Conservation (phyloP, 1,140 invertebrate genomes). For the Cardiocondyla obscurior region DNA sequence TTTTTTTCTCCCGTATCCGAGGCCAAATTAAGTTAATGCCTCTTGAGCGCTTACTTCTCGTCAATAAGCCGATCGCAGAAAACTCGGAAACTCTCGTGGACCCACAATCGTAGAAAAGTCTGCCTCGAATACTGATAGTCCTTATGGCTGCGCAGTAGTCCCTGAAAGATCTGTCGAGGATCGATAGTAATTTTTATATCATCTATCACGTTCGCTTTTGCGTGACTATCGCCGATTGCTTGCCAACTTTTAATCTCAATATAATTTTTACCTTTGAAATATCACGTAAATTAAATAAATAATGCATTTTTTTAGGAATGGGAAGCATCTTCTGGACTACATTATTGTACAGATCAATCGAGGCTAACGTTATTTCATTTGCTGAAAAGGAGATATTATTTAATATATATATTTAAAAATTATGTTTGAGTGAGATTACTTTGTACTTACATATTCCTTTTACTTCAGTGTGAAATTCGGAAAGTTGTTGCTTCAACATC, state of each 20-base stretch:
- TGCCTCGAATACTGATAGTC: constrained; percentile 89
- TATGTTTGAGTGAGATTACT: constrained; percentile 9
- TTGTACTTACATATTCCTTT: constrained; percentile 86
- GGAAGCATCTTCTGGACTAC: constrained; percentile 90
- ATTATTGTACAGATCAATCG: constrained; percentile 90
- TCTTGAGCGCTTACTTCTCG: constrained; percentile 84
- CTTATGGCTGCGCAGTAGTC: constrained; percentile 89
- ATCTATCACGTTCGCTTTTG: background rate
- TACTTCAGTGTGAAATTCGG: constrained; percentile 91
- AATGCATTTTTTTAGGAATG: constrained; percentile 94
- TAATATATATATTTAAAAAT: background rate
- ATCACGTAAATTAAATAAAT: constrained; percentile 93
- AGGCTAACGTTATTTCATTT: constrained; percentile 86
- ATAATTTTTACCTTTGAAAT: constrained; percentile 88
- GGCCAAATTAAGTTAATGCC: constrained; percentile 46
- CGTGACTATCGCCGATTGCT: background rate
- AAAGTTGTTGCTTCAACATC: constrained; percentile 92
- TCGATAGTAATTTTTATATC: constrained; percentile 46
- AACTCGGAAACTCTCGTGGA: constrained; percentile 93
- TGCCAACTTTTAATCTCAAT: background rate
- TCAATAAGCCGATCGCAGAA: constrained; percentile 92
- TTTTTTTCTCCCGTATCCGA: constrained; percentile 1
- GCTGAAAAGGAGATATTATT: constrained; percentile 69
- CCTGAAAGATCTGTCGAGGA: constrained; percentile 87
- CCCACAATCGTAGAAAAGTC: constrained; percentile 90